Conservation (phyloP, 2,113 vertebrate genomes). For the Hepsetus odoe region DNA sequence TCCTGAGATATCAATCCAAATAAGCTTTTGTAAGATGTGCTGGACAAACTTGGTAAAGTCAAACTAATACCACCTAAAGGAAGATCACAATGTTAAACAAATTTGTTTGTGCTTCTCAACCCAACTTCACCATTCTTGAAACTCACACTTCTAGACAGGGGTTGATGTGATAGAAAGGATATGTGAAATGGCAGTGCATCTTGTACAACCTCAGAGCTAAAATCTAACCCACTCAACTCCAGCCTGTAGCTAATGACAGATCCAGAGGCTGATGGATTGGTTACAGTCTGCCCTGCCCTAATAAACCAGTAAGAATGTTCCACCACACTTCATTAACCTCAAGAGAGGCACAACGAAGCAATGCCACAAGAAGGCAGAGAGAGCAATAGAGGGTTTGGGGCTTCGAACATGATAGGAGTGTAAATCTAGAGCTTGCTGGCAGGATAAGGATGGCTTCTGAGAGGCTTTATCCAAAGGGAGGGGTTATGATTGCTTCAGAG, state of each 20-base stretch:
- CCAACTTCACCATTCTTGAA: no score
- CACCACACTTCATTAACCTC: slow-evolving; percentile 41
- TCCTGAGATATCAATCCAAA: no score
- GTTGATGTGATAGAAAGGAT: background rate
- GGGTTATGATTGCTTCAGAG: background rate
- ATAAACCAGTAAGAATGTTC: slow-evolving; percentile 28
- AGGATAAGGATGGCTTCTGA: background rate
- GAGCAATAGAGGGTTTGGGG: background rate
- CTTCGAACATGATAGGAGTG: background rate
- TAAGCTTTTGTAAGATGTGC: no score
- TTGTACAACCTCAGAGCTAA: background rate
- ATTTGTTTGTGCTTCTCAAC: background rate
- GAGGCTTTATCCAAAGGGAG: background rate
- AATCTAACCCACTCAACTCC: background rate
- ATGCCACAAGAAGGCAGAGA: background rate
- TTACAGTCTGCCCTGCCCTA: background rate
- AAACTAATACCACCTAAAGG: no score
- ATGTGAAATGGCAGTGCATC: background rate
- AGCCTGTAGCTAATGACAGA: slow-evolving; percentile 4
- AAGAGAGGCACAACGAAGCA: background rate
- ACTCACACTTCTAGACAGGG: no score
- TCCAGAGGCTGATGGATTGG: slow-evolving; percentile 22
- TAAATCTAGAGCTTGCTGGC: slow-evolving; percentile 1
- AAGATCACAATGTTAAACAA: background rate
- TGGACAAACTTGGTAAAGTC: no score